phyloP scores from a whole-genome alignment of 37 sponge, comb jelly and placozoan genomes.

The Hexactinellida sp. region DNA sequence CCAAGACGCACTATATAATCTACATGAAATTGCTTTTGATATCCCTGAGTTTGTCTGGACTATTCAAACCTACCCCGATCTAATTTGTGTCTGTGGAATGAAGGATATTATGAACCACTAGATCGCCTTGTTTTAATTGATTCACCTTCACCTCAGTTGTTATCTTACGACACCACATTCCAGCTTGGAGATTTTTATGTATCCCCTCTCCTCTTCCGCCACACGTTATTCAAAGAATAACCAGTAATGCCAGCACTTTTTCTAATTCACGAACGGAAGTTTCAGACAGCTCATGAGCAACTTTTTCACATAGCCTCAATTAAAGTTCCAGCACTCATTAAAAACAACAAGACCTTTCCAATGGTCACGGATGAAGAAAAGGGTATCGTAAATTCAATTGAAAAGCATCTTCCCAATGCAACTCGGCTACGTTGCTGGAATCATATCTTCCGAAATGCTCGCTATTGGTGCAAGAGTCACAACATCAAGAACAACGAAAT shows the following conservation, averaged over 20 bases:
- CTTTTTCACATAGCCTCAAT: no score
- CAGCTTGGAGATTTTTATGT: constrained; percentile 43
- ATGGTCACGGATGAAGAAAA: neutral
- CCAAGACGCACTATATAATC: no score
- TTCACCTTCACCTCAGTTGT: constrained; percentile 24
- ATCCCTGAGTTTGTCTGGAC: constrained; percentile 30
- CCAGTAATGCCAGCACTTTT: no score
- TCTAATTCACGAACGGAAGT: no score
- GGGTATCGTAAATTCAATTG: neutral
- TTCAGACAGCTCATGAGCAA: no score
- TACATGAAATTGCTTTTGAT: no score
- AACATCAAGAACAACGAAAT: no score
- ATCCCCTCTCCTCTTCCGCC: constrained; percentile 29
- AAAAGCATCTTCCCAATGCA: neutral
- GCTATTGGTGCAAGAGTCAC: no score
- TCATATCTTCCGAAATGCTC: no score
- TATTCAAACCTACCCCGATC: constrained; percentile 30
- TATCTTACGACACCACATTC: constrained; percentile 42
- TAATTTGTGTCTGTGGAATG: constrained; percentile 37
- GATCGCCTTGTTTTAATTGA: constrained; percentile 29
- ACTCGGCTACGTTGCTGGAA: no score
- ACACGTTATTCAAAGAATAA: constrained; percentile 30
- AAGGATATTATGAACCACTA: constrained; percentile 24
- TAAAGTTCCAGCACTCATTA: no score
- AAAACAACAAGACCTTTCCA: neutral